Evolutionary conservation across 2,113 vertebrate genomes (phyloP), one percentile per base, ranked within the genome.

Genomic region (Montifringilla adamsi): DNA sequence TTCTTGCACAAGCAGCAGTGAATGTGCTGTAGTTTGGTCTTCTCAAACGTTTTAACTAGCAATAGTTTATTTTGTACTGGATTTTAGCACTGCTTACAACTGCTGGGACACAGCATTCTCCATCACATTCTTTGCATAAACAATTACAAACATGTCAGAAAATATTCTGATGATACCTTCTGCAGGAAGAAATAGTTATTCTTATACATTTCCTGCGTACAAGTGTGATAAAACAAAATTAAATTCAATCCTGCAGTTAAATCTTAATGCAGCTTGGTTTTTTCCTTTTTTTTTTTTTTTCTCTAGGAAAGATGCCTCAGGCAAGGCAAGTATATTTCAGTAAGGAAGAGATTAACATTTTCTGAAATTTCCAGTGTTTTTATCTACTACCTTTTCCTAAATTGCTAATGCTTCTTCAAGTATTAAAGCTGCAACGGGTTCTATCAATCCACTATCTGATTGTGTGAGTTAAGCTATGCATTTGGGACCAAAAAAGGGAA

Each of bases 381-480:
- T 84, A 86, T 90, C 70, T 85, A 28, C 33, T 70, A 91, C 64
- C 49, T 95, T 87, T 91, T 74, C 72, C 56, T 93, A 93, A 90
- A 94, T 68, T 89, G 73, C 79, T 96, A 92, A 95, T 70, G 82
- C 68, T 90, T 76, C 72, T 77, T 86, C 72, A 49, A 13, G 72
- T 95, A 78, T 84, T 94, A 96, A 77, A 81, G 82, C 44, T 73
- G 50, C 82, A 85, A 70, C 84, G 47, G 59, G n/a, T 88, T 90
- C 60, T 89, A 44, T 77, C 88, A 94, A 90, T 83, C 72, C 39
- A 72, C 83, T 87, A 88, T 86, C 85, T 87, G 94, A 90, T 94
- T 84, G 86, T n/a, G 6, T 75, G 90, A 92, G 60, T 90, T 93
- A 90, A 81, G 68, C 68, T 84, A 88, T 77, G 47, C 79, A 72